Evolutionary conservation across 2,888 invertebrate genomes (phyloP).

Genomic region (Dinocampus coccinellae): DNA sequence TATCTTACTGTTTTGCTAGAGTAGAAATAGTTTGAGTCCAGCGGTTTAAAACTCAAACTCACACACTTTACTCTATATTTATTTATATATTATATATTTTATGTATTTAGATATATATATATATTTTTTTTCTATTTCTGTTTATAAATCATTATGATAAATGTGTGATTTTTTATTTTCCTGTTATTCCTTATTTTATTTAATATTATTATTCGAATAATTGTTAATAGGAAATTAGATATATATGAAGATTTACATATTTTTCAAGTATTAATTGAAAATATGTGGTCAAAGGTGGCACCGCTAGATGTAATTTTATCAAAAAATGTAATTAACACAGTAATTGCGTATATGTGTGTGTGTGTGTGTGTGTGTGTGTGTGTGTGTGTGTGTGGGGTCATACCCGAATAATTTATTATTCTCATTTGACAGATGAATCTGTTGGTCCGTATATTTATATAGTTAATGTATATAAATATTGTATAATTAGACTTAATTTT

Average conservation of each 20-base stretch:
- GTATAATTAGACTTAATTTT: too few relatives aligned
- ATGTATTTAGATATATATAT: constrained; percentile 9
- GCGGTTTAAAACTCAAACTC: constrained; percentile 4
- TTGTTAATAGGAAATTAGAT: too few relatives aligned
- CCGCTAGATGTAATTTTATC: constrained; percentile 34
- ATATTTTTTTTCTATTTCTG: not conserved
- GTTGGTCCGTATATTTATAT: too few relatives aligned
- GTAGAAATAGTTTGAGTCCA: constrained; percentile 30
- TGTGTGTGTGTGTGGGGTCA: not conserved
- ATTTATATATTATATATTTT: not conserved
- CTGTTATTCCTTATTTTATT: too few relatives aligned
- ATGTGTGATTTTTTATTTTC: too few relatives aligned
- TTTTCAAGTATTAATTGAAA: not conserved
- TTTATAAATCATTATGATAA: not conserved
- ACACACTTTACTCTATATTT: not conserved
- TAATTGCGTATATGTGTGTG: constrained; percentile 41
- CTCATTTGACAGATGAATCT: too few relatives aligned
- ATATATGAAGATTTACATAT: not conserved
- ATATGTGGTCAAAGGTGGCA: not conserved
- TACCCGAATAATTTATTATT: too few relatives aligned
- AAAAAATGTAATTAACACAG: constrained; percentile 48
- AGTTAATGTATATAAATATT: too few relatives aligned
- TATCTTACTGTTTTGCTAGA: constrained; percentile 51
- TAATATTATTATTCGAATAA: too few relatives aligned
- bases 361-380: not conserved